Percentiles rank a stretch among this genome's conserved stretches.
Evolutionary conservation across 2,888 invertebrate genomes (phyloP).

Genomic region (Anaspis maculata): DNA sequence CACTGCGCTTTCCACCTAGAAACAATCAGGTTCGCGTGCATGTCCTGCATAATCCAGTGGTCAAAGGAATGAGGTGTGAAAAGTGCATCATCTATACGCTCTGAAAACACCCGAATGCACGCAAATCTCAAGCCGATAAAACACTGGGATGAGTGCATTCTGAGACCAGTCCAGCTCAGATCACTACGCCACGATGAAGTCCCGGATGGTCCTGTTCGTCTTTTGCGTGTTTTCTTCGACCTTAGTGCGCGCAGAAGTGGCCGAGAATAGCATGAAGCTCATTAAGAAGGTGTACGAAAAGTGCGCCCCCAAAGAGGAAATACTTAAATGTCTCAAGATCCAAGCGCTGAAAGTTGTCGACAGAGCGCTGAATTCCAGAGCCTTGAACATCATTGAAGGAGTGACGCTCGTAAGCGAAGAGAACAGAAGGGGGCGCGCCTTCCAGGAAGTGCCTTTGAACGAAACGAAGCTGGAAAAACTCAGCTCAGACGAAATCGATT

Average conservation of each 20-base stretch:
- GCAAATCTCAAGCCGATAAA: too few relatives aligned
- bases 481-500: slow-evolving; percentile 53
- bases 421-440: slow-evolving; percentile 14
- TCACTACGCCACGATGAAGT: too few relatives aligned
- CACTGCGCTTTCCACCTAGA: too few relatives aligned
- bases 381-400: slow-evolving; percentile 55
- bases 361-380: slow-evolving; percentile 54
- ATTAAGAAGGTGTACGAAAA: slow-evolving; percentile 50
- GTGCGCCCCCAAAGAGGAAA: slow-evolving; percentile 55
- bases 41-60: too few relatives aligned
- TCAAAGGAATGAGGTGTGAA: slow-evolving; percentile 2
- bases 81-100: slow-evolving; percentile 12
- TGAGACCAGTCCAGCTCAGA: too few relatives aligned
- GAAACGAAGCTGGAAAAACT: slow-evolving; percentile 51
- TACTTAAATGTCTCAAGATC: slow-evolving; percentile 63
- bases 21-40: too few relatives aligned
- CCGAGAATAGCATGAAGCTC: too few relatives aligned
- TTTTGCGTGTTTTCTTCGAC: too few relatives aligned
- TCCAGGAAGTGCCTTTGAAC: slow-evolving; percentile 14
- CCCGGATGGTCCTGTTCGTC: too few relatives aligned
- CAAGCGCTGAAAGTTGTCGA: slow-evolving; percentile 59
- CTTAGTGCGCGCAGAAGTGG: too few relatives aligned
- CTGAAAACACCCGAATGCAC: slow-evolving; percentile 12
- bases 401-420: slow-evolving; percentile 48
- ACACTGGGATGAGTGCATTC: too few relatives aligned